A percentile compares a stretch with the other conserved stretches of the same genome.
These are phyloP conservation scores for Drosophila kuntzei DNA, from an alignment of 2,888 invertebrate genomes.

Conservation along the genomic window DNA sequence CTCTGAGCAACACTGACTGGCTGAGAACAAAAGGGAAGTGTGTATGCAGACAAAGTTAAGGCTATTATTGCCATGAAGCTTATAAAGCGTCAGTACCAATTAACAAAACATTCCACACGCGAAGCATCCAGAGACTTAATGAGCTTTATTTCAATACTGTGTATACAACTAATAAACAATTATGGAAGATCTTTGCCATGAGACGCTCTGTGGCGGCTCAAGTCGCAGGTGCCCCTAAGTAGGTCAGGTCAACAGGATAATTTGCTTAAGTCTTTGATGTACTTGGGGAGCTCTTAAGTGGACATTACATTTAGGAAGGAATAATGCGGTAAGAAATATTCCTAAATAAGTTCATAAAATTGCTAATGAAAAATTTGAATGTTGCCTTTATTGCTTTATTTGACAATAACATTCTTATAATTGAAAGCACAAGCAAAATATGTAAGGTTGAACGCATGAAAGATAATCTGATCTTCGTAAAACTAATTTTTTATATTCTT, in stretches of 20 bases:
- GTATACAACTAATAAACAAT: constrained; percentile 45
- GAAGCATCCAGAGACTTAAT: constrained; percentile 13
- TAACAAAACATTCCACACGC: constrained; percentile 63
- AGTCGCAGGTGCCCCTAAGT: constrained; percentile 24
- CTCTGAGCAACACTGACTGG: background rate
- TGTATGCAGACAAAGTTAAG: constrained; percentile 40
- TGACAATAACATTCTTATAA: too few species aligned
- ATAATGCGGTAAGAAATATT: background rate
- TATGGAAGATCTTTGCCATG: constrained; percentile 14
- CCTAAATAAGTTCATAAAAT: too few species aligned
- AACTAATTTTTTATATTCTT: too few species aligned
- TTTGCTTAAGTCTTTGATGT: constrained; percentile 9
- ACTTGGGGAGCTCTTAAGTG: constrained; percentile 3
- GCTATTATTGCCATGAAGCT: constrained; percentile 42
- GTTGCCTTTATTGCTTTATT: too few species aligned
- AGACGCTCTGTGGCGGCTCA: background rate
- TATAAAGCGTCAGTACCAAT: constrained; percentile 46
- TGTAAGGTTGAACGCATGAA: too few species aligned
- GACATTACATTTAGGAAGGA: background rate
- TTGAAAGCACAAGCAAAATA: too few species aligned
- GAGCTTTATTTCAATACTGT: constrained; percentile 25
- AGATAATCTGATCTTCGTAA: too few species aligned
- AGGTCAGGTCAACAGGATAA: constrained; percentile 38
- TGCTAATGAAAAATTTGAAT: too few species aligned
- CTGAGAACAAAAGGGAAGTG: constrained; percentile 12